These are phyloP conservation scores for Istiophorus platypterus DNA, from an alignment of 2,113 vertebrate genomes.

Conservation along the genomic window DNA sequence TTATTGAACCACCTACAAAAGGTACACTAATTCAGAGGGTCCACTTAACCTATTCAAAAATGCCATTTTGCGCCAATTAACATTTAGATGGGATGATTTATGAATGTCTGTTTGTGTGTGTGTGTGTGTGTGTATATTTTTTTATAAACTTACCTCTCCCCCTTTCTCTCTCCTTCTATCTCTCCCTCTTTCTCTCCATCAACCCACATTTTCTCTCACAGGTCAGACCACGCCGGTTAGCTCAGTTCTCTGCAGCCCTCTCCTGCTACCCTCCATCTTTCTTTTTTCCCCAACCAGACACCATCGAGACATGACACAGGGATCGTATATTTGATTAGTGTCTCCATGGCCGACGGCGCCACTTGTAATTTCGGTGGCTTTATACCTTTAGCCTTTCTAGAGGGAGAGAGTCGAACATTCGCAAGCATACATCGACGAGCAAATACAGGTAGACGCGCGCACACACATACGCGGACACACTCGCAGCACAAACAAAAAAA, in stretches of 20 bases:
- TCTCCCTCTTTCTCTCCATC: constrained; percentile 11
- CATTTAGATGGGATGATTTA: constrained; percentile 73
- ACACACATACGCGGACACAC: background rate
- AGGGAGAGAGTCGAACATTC: constrained; percentile 35
- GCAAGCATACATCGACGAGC: constrained; percentile 21
- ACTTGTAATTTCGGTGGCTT: constrained; percentile 67
- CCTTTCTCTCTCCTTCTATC: background rate
- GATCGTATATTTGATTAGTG: constrained; percentile 72
- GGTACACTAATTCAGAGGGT: constrained; percentile 50
- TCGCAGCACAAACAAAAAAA: background rate
- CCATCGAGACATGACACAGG: constrained; percentile 60
- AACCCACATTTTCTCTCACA: constrained; percentile 34
- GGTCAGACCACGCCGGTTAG: constrained; percentile 40
- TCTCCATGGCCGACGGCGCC: constrained; percentile 44
- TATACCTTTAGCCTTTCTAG: constrained; percentile 51
- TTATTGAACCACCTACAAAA: constrained; percentile 61
- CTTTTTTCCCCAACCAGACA: constrained; percentile 36
- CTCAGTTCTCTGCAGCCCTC: constrained; percentile 14
- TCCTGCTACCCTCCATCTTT: constrained; percentile 19
- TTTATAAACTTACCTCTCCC: constrained; percentile 19
- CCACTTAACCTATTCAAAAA: constrained; percentile 75
- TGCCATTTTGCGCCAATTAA: constrained; percentile 74
- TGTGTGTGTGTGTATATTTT: constrained; percentile 23
- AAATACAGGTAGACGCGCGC: constrained; percentile 3
- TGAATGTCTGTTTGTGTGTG: constrained; percentile 31